Percentiles rank a stretch among this genome's conserved stretches.
phyloP scores from a whole-genome alignment of 2,113 vertebrate species.

The Misgurnus anguillicaudatus region DNA sequence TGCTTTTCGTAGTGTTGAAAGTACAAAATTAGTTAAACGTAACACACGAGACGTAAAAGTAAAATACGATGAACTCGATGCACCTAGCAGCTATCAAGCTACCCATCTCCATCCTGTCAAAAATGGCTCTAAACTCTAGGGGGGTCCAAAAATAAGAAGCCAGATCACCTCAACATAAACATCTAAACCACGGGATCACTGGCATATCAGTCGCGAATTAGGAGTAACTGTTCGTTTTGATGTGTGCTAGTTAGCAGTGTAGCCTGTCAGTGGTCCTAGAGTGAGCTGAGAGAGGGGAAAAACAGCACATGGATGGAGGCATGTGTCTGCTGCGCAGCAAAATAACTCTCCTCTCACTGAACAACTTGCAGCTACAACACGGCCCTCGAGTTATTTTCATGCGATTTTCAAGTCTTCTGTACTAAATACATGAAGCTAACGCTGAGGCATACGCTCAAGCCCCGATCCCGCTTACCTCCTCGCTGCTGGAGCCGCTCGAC shows the following conservation, averaged over 20 bases:
- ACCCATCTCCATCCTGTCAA: constrained; percentile 42
- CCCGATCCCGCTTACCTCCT: constrained; percentile 80
- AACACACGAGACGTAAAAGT: not conserved
- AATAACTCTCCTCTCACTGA: constrained; percentile 43
- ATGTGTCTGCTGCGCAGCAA: constrained; percentile 52
- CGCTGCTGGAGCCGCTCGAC: constrained; percentile 89
- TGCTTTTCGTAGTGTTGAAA: not conserved
- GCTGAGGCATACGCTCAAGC: not conserved
- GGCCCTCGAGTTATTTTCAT: not conserved
- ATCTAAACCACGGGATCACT: not conserved
- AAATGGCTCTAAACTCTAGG: constrained; percentile 19
- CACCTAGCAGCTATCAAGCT: constrained; percentile 13
- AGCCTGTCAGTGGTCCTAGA: constrained; percentile 37
- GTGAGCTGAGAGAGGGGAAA: constrained; percentile 35
- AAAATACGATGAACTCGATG: not conserved
- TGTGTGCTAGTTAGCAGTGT: constrained; percentile 24
- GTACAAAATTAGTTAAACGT: not conserved
- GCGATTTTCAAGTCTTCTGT: not conserved
- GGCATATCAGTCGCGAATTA: not conserved
- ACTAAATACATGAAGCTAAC: not conserved
- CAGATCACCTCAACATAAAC: not conserved
- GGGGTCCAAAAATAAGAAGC: not conserved
- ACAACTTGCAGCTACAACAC: not conserved
- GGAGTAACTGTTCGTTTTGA: constrained; percentile 1
- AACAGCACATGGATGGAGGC: constrained; percentile 60